phyloP scores from a whole-genome alignment of 2,797 vertebrate genomes.

The Mus minutoides region DNA sequence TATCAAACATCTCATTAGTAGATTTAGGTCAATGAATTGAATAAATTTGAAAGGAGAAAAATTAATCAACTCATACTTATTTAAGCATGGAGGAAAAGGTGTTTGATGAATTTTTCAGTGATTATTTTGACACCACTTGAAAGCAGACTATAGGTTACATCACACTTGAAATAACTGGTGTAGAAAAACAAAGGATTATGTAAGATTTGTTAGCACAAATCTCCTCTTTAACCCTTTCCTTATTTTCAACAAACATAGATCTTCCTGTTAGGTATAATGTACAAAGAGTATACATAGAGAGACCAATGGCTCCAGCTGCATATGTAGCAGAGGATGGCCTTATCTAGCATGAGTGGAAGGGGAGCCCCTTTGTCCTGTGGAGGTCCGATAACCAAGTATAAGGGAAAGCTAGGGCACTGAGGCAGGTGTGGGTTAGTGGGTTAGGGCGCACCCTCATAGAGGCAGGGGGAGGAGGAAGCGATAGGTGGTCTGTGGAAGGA shows the following conservation, averaged over 20 bases:
- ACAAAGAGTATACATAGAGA: not conserved
- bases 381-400: not conserved
- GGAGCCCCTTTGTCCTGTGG: not conserved
- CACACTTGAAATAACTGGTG: not conserved
- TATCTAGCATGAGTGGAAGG: not conserved
- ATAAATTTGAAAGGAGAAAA: slow-evolving; percentile 9
- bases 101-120: slow-evolving; percentile 61
- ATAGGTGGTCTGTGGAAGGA: not conserved
- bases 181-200: slow-evolving; percentile 32
- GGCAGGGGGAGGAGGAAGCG: not conserved
- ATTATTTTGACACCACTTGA: slow-evolving; percentile 48
- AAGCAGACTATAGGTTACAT: slow-evolving; percentile 7
- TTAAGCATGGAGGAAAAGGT: not conserved
- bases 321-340: not conserved
- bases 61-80: slow-evolving; percentile 5
- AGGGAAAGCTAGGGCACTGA: not conserved
- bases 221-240: not conserved
- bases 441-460: not conserved
- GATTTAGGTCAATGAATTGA: slow-evolving; percentile 1
- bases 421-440: not conserved
- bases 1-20: slow-evolving; percentile 6
- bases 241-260: not conserved
- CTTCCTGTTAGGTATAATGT: not conserved
- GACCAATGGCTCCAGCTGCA: not conserved
- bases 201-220: slow-evolving; percentile 34